Conservation (phyloP, 2,797 vertebrate genomes). For the Psittacula derbiana region DNA sequence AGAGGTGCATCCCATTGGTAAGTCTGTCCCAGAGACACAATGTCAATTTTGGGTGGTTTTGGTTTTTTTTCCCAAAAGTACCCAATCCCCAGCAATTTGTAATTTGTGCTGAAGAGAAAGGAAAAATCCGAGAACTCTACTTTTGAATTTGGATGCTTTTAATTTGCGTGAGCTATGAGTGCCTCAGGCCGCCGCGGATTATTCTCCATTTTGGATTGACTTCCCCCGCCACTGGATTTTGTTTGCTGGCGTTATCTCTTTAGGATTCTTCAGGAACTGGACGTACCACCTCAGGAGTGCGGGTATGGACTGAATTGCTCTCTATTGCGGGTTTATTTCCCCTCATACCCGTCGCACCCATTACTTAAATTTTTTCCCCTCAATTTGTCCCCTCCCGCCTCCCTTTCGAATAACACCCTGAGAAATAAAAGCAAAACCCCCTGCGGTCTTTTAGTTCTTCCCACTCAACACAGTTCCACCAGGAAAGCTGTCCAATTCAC, state of each 20-base stretch:
- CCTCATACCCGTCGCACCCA: slow-evolving; percentile 71
- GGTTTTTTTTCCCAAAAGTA: not conserved
- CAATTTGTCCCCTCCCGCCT: slow-evolving; percentile 48
- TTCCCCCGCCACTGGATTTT: slow-evolving; percentile 76
- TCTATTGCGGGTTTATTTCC: slow-evolving; percentile 68
- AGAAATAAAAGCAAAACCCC: slow-evolving; percentile 48
- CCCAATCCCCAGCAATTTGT: slow-evolving; percentile 24
- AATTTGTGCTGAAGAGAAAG: slow-evolving; percentile 58
- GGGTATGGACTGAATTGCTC: slow-evolving; percentile 72
- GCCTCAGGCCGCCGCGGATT: slow-evolving; percentile 82
- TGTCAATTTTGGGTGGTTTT: slow-evolving; percentile 42
- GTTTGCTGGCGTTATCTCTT: slow-evolving; percentile 74
- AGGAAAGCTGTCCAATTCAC: slow-evolving; percentile 76
- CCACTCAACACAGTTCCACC: slow-evolving; percentile 67
- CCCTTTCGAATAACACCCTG: slow-evolving; percentile 63
- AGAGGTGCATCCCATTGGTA: slow-evolving; percentile 48
- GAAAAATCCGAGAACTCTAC: slow-evolving; percentile 56
- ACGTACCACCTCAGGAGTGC: slow-evolving; percentile 75
- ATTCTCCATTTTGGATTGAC: slow-evolving; percentile 83
- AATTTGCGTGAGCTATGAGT: slow-evolving; percentile 69
- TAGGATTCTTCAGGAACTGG: slow-evolving; percentile 79
- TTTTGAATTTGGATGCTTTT: slow-evolving; percentile 63
- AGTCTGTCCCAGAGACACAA: slow-evolving; percentile 69
- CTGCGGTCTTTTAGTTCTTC: slow-evolving; percentile 57
- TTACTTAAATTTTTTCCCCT: slow-evolving; percentile 37